A percentile compares a stretch with the other conserved stretches of the same genome.
Conservation (phyloP, 2,888 invertebrate species). For the Petrophora chlorosata region DNA sequence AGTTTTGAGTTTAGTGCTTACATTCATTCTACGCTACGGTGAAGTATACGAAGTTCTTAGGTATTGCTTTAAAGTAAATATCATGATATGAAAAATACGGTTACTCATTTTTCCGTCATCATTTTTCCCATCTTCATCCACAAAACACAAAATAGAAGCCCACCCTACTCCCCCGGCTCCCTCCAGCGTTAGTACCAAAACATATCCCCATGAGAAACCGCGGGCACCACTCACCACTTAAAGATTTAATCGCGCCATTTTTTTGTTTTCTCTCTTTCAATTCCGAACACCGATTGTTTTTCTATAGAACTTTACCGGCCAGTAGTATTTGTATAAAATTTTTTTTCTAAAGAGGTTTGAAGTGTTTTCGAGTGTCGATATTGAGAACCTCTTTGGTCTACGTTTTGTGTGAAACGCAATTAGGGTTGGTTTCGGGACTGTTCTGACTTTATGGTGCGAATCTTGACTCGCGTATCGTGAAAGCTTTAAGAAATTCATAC, state of each 20-base stretch:
- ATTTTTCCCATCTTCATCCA: background rate
- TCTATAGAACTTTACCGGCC: slow-evolving; percentile 53
- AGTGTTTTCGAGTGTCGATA: slow-evolving; percentile 69
- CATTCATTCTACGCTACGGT: too few species aligned
- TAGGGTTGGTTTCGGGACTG: slow-evolving; percentile 54
- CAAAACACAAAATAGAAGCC: background rate
- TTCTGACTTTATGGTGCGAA: slow-evolving; percentile 45
- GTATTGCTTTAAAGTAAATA: too few species aligned
- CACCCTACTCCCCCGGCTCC: slow-evolving; percentile 60
- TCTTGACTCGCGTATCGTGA: slow-evolving; percentile 37
- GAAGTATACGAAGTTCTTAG: too few species aligned
- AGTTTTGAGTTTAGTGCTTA: too few species aligned
- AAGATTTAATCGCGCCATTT: slow-evolving; percentile 81
- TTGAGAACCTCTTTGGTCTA: slow-evolving; percentile 66
- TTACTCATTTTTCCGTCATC: background rate
- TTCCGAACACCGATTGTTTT: slow-evolving; percentile 69
- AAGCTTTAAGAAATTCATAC: slow-evolving; percentile 21
- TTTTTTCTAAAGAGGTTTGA: slow-evolving; percentile 56
- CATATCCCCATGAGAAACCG: slow-evolving; percentile 81
- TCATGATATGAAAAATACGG: background rate
- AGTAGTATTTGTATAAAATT: slow-evolving; percentile 58
- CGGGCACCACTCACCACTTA: slow-evolving; percentile 66
- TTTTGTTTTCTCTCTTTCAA: slow-evolving; percentile 66
- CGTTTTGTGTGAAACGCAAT: slow-evolving; percentile 50
- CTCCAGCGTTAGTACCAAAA: slow-evolving; percentile 78